A percentile compares a stretch with the other conserved stretches of the same genome.
These are phyloP conservation scores for Liodrosophila aerea DNA, from an alignment of 2,888 invertebrate species.

Conservation along the genomic window DNA sequence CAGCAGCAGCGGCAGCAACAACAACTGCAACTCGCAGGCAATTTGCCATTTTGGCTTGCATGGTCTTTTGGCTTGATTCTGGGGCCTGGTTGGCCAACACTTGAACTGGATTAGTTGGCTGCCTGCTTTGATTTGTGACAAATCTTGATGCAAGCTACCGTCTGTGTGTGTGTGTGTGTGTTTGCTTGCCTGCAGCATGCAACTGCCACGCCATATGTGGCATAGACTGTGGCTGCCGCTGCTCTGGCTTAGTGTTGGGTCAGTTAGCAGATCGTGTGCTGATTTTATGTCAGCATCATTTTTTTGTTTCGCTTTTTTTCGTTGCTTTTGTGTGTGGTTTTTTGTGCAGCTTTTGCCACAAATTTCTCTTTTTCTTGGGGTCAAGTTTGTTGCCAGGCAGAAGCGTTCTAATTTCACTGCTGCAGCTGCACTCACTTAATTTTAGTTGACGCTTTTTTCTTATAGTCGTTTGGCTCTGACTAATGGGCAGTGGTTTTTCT, in stretches of 20 bases:
- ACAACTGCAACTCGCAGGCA: conserved; percentile 45
- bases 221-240: conserved; percentile 15
- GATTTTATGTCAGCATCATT: conserved; percentile 64
- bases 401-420: conserved; percentile 71
- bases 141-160: conserved; percentile 74
- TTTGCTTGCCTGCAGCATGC: conserved; percentile 52
- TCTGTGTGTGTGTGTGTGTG: conserved; percentile 20
- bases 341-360: conserved; percentile 45
- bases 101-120: conserved; percentile 76
- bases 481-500: conserved; percentile 28
- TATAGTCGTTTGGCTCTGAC: conserved; percentile 15
- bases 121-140: conserved; percentile 74
- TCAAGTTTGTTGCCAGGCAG: conserved; percentile 71
- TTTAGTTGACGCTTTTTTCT: conserved; percentile 15
- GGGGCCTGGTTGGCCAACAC: conserved; percentile 48
- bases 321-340: conserved; percentile 20
- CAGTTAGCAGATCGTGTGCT: conserved; percentile 66
- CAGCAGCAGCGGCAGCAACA: conserved; percentile 17
- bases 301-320: conserved; percentile 34
- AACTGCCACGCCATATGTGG: conserved; percentile 53
- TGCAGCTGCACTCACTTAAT: conserved; percentile 52
- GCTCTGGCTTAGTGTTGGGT: conserved; percentile 51
- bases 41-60: conserved; percentile 59
- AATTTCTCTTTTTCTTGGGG: conserved; percentile 78
- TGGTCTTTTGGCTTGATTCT: conserved; percentile 18